Conservation (phyloP, 2,797 vertebrate genomes). For the Liasis olivaceus region DNA sequence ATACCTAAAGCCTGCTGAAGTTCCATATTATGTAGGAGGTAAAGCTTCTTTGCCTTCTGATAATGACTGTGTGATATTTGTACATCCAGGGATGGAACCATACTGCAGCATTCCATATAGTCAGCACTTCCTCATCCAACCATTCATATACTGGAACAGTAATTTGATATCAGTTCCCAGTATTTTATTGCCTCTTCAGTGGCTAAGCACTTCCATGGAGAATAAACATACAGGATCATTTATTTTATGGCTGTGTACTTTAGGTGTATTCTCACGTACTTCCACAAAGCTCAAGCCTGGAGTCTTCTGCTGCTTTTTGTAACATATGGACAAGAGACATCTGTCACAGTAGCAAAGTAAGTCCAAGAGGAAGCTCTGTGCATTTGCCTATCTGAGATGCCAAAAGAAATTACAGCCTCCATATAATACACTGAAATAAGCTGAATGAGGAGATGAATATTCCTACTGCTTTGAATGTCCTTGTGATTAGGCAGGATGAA, state of each 20-base stretch:
- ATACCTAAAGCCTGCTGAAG: neutral
- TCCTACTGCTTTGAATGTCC: no score
- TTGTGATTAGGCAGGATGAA: no score
- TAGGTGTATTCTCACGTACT: neutral
- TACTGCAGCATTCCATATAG: neutral
- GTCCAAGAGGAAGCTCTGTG: no score
- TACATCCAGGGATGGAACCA: neutral
- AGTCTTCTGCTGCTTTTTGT: neutral
- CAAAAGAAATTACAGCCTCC: no score
- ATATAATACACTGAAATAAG: no score
- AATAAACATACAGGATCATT: neutral
- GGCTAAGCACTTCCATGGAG: neutral
- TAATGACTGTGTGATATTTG: neutral
- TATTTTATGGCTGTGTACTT: neutral
- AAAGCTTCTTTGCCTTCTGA: neutral
- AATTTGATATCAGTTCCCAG: neutral
- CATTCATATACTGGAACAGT: neutral
- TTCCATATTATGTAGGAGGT: neutral
- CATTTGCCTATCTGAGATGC: no score
- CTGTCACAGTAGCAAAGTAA: no score
- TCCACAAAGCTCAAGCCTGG: neutral
- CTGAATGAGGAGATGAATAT: no score
- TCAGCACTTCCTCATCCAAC: neutral
- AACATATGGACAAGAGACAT: no score
- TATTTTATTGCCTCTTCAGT: neutral